phyloP scores from a whole-genome alignment of 2,113 vertebrate genomes.

The Neogale vison region DNA sequence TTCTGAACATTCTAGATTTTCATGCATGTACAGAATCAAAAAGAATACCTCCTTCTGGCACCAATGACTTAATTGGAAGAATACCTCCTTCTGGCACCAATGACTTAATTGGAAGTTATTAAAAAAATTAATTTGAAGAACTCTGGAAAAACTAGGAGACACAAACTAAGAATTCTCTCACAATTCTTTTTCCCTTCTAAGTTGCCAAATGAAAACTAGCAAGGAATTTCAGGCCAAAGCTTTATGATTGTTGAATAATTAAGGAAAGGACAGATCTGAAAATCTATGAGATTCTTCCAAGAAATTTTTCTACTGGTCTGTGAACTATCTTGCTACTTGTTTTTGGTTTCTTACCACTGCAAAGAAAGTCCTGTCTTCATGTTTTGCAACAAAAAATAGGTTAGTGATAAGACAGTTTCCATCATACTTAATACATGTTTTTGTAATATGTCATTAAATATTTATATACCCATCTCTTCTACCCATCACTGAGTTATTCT shows the following conservation, averaged over 20 bases:
- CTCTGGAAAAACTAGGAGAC: not conserved
- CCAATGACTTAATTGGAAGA: not conserved
- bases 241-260: conserved; percentile 45
- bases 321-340: not conserved
- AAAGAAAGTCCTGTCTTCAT: not conserved
- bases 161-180: not conserved
- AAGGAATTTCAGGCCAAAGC: not conserved
- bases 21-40: not conserved
- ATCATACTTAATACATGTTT: conserved; percentile 13
- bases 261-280: conserved; percentile 19
- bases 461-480: conserved; percentile 57
- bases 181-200: conserved; percentile 1
- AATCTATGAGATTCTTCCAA: not conserved
- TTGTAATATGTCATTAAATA: conserved; percentile 63
- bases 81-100: not conserved
- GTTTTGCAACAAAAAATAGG: conserved; percentile 51
- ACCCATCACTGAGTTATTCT: conserved; percentile 42
- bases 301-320: not conserved
- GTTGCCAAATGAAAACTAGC: conserved; percentile 13
- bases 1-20: not conserved
- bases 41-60: not conserved
- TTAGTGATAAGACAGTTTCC: conserved; percentile 47
- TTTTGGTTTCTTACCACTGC: conserved; percentile 27
- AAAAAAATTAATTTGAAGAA: conserved; percentile 40
- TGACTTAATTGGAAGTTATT: conserved; percentile 14